These are phyloP conservation scores for Drosophila kuntzei DNA, from an alignment of 2,888 invertebrate genomes.

Conservation along the genomic window DNA sequence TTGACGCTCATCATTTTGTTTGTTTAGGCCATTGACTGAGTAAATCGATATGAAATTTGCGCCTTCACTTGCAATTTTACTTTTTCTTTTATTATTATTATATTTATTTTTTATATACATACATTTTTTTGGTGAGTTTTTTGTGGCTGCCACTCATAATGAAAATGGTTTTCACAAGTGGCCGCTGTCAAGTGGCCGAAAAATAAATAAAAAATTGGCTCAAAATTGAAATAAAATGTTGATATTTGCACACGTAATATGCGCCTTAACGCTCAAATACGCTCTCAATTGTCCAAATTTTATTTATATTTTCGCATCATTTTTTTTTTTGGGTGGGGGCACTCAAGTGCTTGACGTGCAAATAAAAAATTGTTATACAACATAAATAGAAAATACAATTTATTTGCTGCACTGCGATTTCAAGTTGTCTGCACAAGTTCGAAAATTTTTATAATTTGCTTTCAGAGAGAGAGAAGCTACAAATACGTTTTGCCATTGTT, in stretches of 20 bases:
- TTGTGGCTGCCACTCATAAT: conserved; percentile 69
- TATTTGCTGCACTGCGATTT: conserved; percentile 58
- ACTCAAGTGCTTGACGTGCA: conserved; percentile 73
- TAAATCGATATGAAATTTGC: conserved; percentile 75
- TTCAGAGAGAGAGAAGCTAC: conserved; percentile 25
- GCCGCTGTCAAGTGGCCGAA: conserved; percentile 22
- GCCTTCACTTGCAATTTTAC: conserved; percentile 50
- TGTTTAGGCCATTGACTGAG: conserved; percentile 77
- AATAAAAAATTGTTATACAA: conserved; percentile 80
- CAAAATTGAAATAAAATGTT: conserved; percentile 76
- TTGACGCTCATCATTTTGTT: conserved; percentile 81
- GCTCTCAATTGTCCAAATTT: conserved; percentile 80
- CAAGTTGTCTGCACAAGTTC: conserved; percentile 72
- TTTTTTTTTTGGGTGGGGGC: conserved; percentile 11
- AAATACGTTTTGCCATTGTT: conserved; percentile 49
- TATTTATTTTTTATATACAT: conserved; percentile 17
- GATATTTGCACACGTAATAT: conserved; percentile 79
- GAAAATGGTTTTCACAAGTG: conserved; percentile 79
- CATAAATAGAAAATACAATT: conserved; percentile 76
- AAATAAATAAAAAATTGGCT: conserved; percentile 50
- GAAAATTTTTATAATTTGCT: conserved; percentile 62
- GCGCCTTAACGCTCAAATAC: conserved; percentile 82
- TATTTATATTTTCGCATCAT: conserved; percentile 19
- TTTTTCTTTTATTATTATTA: conserved; percentile 10
- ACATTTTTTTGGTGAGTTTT: conserved; percentile 26